Evolutionary conservation across 1,140 invertebrate genomes (phyloP).

Genomic region (Trinorchestia longiramus): DNA sequence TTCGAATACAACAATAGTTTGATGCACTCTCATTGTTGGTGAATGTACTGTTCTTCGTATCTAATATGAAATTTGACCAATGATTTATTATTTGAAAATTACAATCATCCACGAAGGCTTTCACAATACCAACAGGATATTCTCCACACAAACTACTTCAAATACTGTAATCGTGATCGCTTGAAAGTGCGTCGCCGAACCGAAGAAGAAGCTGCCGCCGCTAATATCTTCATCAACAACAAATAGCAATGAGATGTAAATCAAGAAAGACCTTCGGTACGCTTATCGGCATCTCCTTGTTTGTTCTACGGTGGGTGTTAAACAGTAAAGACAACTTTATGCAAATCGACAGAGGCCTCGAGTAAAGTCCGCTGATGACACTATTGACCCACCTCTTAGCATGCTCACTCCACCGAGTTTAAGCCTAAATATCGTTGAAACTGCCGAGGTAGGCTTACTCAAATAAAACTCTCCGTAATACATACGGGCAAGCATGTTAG

Average conservation of each 20-base stretch:
- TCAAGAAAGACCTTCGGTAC: neutral
- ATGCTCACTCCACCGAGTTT: neutral
- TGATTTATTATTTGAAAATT: neutral
- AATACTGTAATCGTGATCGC: neutral
- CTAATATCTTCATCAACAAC: constrained; percentile 4
- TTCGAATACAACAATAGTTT: neutral
- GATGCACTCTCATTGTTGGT: neutral
- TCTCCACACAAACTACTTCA: neutral
- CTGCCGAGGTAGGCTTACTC: neutral
- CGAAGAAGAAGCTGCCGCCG: neutral
- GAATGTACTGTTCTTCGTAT: too few relatives aligned
- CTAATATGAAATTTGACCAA: too few relatives aligned
- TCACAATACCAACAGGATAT: neutral
- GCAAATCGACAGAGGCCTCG: neutral
- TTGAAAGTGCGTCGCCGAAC: neutral
- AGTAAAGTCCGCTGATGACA: constrained; percentile 20
- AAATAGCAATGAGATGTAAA: constrained; percentile 42
- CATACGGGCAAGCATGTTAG: neutral
- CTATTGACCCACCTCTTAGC: constrained; percentile 33
- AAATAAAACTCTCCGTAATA: neutral
- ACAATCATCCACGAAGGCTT: neutral
- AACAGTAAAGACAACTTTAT: constrained; percentile 31
- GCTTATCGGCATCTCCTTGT: neutral
- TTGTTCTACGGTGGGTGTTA: constrained; percentile 38
- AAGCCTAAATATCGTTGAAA: constrained; percentile 14